Evolutionary conservation across 1,140 invertebrate species (phyloP), one percentile per base, ranked within the genome.

Genomic region (Diploscapter pachys): DNA sequence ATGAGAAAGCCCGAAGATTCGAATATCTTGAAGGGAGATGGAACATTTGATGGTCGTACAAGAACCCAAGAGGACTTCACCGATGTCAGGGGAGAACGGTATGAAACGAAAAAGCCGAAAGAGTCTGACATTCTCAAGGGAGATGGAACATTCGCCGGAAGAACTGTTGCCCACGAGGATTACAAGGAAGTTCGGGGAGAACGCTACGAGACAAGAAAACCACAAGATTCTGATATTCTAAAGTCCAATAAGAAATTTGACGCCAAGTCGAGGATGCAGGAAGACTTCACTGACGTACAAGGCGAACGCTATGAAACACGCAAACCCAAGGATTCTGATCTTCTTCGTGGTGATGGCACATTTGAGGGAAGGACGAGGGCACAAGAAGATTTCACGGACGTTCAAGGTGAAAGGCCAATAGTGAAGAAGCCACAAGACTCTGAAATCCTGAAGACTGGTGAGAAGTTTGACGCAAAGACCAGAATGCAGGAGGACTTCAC

Each of bases 331-430:
- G 63, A 64, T 50, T 5, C 5, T 13, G 63, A 64, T 50, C 50
- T 64, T 50, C 63, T 64, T 50, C 63, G 13, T 5, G 63, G 63
- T 48, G 63, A 64, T 50, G 63, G 63, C 6, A 64, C 31, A 50
- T 64, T 63, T 53, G 52, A 4, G 9, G 68, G 54, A n/a, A 54
- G 62, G 62, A 72, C 71, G 50, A 52, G 66, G 11, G 53, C 57
- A 11, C 71, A 72, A 55, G 71, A 64, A 65, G 63, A 72, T 5
- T 72, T 72, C 57, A 72, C 53, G 55, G 11, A 63, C 55, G 9
- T n/a, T 4, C 11, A 31, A 13, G 69, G 56, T 3, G 57, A 64
- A 57, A 11, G 4, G 4, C 49, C 3, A 5, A 50, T 8, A 49
- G 55, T 11, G 11, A 71, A 63, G 61, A 4, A 11, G 1, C 61